Base-by-base conservation (phyloP, 2,888 invertebrate genomes). In the Epirrhoe tristata region DNA sequence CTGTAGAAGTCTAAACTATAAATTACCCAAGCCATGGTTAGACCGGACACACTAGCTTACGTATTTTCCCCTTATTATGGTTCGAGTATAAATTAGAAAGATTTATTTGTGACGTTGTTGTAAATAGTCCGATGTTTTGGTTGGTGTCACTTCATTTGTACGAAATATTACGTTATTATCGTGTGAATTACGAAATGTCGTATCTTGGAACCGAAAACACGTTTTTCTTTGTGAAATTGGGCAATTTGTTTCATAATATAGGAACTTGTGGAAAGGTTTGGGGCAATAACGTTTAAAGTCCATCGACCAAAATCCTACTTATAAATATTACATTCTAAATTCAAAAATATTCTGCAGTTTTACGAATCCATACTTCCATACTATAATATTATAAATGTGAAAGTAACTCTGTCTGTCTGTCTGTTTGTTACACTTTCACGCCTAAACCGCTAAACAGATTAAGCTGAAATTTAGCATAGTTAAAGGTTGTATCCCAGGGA, bases 31-130 rank as follows among this genome's bases (percentile, higher is more conserved):
- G 75, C 79, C 78, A 80, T 81, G 80, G 86, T 84, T 78, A 83
- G 83, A 78, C 81, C 80, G 86, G 87, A 88, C 88, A 82, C 77
- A 85, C 83, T 82, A 80, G 80, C 81, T 81, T 81, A 83, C 67
- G 67, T 87, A 88, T 90, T 91, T 91, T 91, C 89, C 88, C 87
- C 89, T 87, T 92, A 91, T 91, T 91, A 92, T 91, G 89, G 87
- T 90, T 88, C 76, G 87, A 89, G 84, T 89, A 93, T 93, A 92
- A 92, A 92, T 93, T 92, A 90, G 79, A 81, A 76, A 89, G 91
- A 93, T 93, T 92, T 92, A 92, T 91, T 64, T 54, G 70, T 52
- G 51, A 51, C 64, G 66, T 60, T 65, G 69, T 66, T 70, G 70
- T 70, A 69, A 72, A 69, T 69, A 69, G 70, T 63, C 66, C 59